Conservation (phyloP, 2,113 vertebrate genomes). For the Odocoileus virginianus region DNA sequence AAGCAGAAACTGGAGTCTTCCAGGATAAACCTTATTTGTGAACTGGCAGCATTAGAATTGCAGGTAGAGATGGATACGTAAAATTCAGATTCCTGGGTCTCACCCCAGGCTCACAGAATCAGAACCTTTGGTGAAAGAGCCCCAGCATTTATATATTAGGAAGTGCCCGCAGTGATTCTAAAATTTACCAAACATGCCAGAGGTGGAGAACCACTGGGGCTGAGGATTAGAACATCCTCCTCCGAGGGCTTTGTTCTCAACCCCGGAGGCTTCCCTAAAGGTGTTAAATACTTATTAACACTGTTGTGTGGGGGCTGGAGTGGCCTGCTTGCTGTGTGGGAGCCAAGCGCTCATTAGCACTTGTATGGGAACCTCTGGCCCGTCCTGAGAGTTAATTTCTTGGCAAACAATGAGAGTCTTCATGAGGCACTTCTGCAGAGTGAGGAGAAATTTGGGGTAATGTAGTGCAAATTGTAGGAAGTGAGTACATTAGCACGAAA, state of each 20-base stretch:
- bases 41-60: background rate
- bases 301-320: constrained; percentile 30
- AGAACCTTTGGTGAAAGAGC: background rate
- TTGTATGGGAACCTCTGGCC: constrained; percentile 56
- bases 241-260: constrained; percentile 10
- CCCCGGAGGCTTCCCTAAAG: constrained; percentile 10
- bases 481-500: constrained; percentile 38
- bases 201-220: background rate
- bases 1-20: background rate
- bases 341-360: constrained; percentile 61
- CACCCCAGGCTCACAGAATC: no score
- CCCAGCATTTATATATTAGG: background rate
- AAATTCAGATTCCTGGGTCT: background rate
- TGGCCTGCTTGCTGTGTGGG: background rate
- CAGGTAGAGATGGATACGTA: background rate
- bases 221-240: background rate
- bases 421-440: constrained; percentile 37
- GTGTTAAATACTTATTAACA: constrained; percentile 64
- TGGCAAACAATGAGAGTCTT: constrained; percentile 62
- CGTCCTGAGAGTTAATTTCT: constrained; percentile 65
- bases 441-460: constrained; percentile 62
- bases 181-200: background rate
- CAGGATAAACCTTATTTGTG: background rate
- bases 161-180: background rate
- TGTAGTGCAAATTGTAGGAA: constrained; percentile 53